A percentile compares a stretch with the other conserved stretches of the same genome.
Conservation (phyloP, 2,888 invertebrate species). For the Apomyelois bistriatella region DNA sequence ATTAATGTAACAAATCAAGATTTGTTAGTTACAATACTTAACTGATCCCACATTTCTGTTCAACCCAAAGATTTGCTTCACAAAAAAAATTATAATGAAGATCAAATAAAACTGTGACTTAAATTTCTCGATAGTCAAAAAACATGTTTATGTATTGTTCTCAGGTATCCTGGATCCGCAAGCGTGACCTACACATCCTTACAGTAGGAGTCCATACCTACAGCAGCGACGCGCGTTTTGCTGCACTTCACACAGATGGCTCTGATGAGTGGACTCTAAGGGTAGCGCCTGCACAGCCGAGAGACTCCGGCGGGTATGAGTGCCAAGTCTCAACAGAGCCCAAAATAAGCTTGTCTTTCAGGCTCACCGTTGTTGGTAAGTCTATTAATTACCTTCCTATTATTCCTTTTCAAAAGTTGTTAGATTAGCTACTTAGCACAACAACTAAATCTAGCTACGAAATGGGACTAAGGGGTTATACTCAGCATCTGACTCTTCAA, state of each 20-base stretch:
- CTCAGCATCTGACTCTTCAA: too few relatives aligned
- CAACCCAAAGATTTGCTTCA: too few relatives aligned
- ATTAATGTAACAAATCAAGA: too few relatives aligned
- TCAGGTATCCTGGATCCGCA: conserved; percentile 93
- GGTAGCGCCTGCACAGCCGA: conserved; percentile 81
- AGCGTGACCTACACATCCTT: conserved; percentile 88
- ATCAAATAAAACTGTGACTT: too few relatives aligned
- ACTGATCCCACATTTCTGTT: too few relatives aligned
- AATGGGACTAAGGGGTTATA: too few relatives aligned
- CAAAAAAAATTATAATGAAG: too few relatives aligned
- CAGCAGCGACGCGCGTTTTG: conserved; percentile 84
- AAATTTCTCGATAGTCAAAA: too few relatives aligned
- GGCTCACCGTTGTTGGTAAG: conserved; percentile 89
- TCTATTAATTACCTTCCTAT: conserved; percentile 33
- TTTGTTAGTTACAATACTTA: too few relatives aligned
- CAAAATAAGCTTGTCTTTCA: conserved; percentile 89
- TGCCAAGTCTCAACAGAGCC: conserved; percentile 96
- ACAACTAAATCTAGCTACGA: too few relatives aligned
- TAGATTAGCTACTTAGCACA: not conserved
- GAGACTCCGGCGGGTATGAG: conserved; percentile 94
- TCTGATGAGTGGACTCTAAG: conserved; percentile 83
- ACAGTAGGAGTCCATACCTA: conserved; percentile 84
- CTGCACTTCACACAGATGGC: conserved; percentile 82
- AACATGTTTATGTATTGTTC: conserved; percentile 16
- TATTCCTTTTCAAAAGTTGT: not conserved